Evolutionary conservation across 2,888 invertebrate genomes (phyloP), one percentile per base, ranked within the genome.

Genomic region (Calameuta filiformis): DNA sequence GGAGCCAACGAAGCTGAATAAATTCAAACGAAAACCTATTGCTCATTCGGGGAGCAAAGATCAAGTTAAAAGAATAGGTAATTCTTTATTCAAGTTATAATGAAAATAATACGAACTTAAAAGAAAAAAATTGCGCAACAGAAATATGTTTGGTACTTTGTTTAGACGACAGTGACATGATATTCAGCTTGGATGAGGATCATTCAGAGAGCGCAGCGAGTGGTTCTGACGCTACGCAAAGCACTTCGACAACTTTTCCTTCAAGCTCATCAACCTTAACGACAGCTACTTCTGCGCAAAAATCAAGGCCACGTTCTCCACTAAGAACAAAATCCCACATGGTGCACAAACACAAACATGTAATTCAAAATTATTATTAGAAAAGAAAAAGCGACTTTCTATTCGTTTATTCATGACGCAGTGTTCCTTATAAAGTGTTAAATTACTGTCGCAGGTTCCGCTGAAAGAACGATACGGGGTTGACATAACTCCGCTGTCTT

Each of bases 151-250:
- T 34, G 71, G 11, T 74, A 12, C 73, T 79, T 30, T 71, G 68
- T 79, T 68, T 69, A 87, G 96, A 96, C 80, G 93, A 93, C 0
- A 96, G 95, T 68, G 97, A 97, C 84, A 94, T 97, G 89, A 97
- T 97, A 90, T 97, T 97, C 90, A 94, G 95, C 31, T 92, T 97
- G 85, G 97, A 97, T 83, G 97, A 97, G 85, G 96, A 96, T 87
- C 94, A 95, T 83, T 75, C 90, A 6, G 92, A 93, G 81, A 89
- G 87, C 77, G 77, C 76, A 35, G 82, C 75, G 11, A 69, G 71
- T 69, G 77, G 82, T 6, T 83, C 84, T 1, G 85, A 83, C 73
- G 76, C 75, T 34, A 74, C 81, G 12, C 71, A 31, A 34, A 71
- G 15, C 9, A 71, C 34, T 9, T 71, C 31, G 15, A 71, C 31